Evolutionary conservation across 2,113 vertebrate genomes (phyloP).

Genomic region (Etheostoma spectabile): DNA sequence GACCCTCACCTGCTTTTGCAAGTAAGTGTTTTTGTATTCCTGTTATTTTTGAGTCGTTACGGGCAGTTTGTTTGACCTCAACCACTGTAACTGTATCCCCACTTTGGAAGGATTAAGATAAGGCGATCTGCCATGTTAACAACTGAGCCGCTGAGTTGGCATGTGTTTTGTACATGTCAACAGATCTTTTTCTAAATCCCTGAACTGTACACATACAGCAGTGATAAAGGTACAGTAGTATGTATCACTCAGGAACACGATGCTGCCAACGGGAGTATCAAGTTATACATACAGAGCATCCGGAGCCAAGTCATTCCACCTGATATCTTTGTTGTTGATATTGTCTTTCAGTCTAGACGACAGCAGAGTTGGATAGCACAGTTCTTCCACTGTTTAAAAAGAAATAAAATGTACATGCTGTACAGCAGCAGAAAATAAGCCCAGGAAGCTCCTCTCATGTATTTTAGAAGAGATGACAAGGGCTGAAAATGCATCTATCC

Average conservation of each 20-base stretch:
- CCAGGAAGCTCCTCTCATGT: not conserved
- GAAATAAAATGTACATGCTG: not conserved
- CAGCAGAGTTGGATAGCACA: constrained; percentile 1
- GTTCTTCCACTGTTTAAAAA: not conserved
- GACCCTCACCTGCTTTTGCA: not conserved
- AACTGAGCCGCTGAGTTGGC: too few species aligned
- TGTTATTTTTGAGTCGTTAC: not conserved
- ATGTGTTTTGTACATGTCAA: too few species aligned
- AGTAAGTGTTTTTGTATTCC: not conserved
- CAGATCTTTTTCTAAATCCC: not conserved
- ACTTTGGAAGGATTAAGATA: not conserved
- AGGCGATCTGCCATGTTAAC: too few species aligned
- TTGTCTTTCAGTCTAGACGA: not conserved
- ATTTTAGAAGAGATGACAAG: not conserved
- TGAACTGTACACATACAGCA: constrained; percentile 10
- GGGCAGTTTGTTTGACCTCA: not conserved
- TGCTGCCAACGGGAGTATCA: constrained; percentile 32
- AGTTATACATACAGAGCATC: constrained; percentile 29
- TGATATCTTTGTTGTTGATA: constrained; percentile 14
- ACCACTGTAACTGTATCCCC: not conserved
- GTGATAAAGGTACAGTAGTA: not conserved
- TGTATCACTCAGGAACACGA: not conserved
- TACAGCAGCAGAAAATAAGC: not conserved
- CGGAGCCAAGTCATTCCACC: constrained; percentile 38
- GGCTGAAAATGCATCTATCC: constrained; percentile 12